Conservation (phyloP, 1,140 invertebrate genomes). For the Doryteuthis pealeii region DNA sequence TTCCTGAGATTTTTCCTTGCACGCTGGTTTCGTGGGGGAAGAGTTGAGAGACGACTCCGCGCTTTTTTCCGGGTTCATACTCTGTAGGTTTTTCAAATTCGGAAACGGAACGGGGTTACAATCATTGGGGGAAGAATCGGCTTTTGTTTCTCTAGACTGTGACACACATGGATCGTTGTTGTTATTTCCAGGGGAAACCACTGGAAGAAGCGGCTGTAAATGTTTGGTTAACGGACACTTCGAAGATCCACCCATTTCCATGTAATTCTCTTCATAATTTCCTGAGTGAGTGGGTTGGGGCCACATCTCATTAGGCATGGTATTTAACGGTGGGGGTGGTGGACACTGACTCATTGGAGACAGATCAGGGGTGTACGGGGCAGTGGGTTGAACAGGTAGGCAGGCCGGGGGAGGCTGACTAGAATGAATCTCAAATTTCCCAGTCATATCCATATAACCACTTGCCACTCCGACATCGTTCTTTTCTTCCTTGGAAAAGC, state of each 20-base stretch:
- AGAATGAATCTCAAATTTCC: conserved; percentile 23
- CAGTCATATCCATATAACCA: conserved; percentile 47
- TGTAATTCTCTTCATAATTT: conserved; percentile 30
- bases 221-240: no score
- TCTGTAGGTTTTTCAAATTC: conserved; percentile 10
- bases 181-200: neutral
- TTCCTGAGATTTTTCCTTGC: conserved; percentile 25
- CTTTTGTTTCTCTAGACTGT: conserved; percentile 13
- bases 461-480: conserved; percentile 21
- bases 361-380: conserved; percentile 23
- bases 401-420: conserved; percentile 27
- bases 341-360: conserved; percentile 19
- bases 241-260: conserved; percentile 26
- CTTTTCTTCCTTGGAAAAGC: conserved; percentile 31
- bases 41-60: conserved; percentile 6
- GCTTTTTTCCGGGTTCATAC: neutral
- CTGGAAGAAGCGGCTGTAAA: no score
- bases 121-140: conserved; percentile 22
- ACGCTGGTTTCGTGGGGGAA: conserved; percentile 22
- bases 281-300: neutral
- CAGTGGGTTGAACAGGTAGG: conserved; percentile 21
- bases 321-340: conserved; percentile 15
- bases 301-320: conserved; percentile 8
- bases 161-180: no score
- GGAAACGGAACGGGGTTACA: conserved; percentile 2